Conservation (phyloP, 2,113 vertebrate species). For the Sporophila hypoxantha region DNA sequence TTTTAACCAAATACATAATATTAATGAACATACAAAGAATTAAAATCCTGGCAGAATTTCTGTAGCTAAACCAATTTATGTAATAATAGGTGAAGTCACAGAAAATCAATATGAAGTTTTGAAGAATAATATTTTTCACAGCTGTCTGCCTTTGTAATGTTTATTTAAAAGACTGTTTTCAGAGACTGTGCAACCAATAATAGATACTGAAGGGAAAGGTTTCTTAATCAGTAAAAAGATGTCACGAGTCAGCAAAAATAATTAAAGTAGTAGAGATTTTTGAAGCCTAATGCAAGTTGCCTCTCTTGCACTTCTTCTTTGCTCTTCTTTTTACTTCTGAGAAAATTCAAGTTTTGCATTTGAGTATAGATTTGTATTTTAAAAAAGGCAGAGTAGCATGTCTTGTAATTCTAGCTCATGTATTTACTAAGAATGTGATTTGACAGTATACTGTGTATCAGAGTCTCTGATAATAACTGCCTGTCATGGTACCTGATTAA, state of each 20-base stretch:
- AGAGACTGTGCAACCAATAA: neutral
- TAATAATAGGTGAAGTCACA: slow-evolving; percentile 2
- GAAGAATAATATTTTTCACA: slow-evolving; percentile 28
- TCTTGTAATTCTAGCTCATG: neutral
- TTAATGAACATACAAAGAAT: neutral
- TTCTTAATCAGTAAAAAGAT: slow-evolving; percentile 14
- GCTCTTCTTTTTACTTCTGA: neutral
- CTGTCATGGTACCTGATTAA: neutral
- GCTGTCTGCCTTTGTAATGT: slow-evolving; percentile 14
- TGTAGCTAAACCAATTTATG: slow-evolving; percentile 21
- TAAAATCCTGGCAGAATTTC: neutral
- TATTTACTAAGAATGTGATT: neutral
- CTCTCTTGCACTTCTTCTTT: neutral
- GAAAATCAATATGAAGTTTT: slow-evolving; percentile 45
- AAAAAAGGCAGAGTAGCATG: neutral
- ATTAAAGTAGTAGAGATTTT: neutral
- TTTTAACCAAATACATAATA: slow-evolving; percentile 29
- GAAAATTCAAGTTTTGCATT: neutral
- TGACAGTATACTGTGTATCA: neutral
- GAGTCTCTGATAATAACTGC: neutral
- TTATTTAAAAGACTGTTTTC: slow-evolving; percentile 30
- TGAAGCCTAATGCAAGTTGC: neutral
- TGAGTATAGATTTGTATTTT: neutral
- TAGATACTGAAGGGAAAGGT: neutral
- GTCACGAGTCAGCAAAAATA: neutral